Evolutionary conservation across 2,888 invertebrate genomes (phyloP), one percentile per base, ranked within the genome.

Genomic region (Pseudococcus viburni): DNA sequence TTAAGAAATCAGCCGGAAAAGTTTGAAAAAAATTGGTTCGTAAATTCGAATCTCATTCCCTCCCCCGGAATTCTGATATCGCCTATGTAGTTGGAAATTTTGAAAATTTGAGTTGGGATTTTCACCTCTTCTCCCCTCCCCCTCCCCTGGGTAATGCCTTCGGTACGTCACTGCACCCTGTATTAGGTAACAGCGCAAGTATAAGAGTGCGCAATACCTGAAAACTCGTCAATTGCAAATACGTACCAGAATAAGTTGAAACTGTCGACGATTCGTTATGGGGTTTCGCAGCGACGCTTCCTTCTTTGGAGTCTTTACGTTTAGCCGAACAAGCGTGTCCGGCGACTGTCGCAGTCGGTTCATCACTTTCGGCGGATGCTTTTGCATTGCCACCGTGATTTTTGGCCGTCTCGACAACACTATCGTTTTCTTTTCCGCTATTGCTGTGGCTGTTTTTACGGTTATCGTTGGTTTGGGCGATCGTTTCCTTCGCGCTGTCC

Each of bases 241-340:
- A 33, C 26, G 26, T 33, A 85, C 85, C 85, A 19, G 85, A 22
- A 33, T 59, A 80, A 4, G 42, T 22, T 6, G 42, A 39, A 42
- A 42, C 42, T 17, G 46, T 80, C 9, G 80, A 17, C 7, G 19
- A 22, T 1, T 80, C 80, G 12, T 80, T 80, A 0, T 42, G 80
- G n/a, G 42, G 42, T 80, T 80, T 80, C 17, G 39, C 77, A 39
- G 15, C 26, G 17, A 9, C 77, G 26, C 22, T 42, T 19, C 15
- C 42, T 19, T 80, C 80, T 80, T 80, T 80, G n/a, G 80, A 80
- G 42, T 80, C 80, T 42, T 42, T 42, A 8, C 80, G 39, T 42
- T 80, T 80, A 26, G 26, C 8, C 9, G 22, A 42, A 42, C 19
- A 8, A 6, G 46, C n/a, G 42, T n/a, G 19, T 6, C 39, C 22